Conservation (phyloP, 2,888 invertebrate species). For the Nipponacmea schrenckii region DNA sequence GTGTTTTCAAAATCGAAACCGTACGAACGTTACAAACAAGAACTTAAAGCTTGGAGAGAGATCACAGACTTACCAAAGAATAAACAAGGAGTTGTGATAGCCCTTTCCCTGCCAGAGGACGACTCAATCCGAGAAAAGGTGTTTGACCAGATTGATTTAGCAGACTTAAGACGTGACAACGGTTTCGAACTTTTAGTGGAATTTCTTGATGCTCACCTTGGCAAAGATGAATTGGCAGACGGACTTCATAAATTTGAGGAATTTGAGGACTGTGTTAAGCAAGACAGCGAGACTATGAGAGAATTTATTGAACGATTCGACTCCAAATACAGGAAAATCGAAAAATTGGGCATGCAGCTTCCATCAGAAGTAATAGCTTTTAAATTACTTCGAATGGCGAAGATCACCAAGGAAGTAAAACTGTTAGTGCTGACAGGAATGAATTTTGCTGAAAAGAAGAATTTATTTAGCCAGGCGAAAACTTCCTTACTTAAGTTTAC, state of each 20-base stretch:
- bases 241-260: conserved; percentile 4
- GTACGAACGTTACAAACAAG: conserved; percentile 4
- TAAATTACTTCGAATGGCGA: background rate
- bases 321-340: conserved; percentile 4
- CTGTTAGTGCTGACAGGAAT: conserved; percentile 12
- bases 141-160: conserved; percentile 3
- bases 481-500: conserved; percentile 9
- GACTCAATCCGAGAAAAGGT: conserved; percentile 5
- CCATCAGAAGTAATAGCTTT: conserved; percentile 6
- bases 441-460: background rate
- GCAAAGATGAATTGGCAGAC: background rate
- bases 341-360: background rate
- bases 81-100: conserved; percentile 2
- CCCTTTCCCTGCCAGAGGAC: background rate
- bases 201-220: background rate
- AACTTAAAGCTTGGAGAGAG: background rate
- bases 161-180: conserved; percentile 2
- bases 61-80: background rate
- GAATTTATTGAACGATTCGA: background rate
- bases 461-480: conserved; percentile 1
- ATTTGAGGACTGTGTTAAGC: conserved; percentile 3
- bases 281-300: background rate
- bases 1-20: background rate
- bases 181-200: background rate
- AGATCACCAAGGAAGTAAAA: conserved; percentile 6